phyloP scores from a whole-genome alignment of 2,113 vertebrate genomes.

The Pelecanoides urinatrix region DNA sequence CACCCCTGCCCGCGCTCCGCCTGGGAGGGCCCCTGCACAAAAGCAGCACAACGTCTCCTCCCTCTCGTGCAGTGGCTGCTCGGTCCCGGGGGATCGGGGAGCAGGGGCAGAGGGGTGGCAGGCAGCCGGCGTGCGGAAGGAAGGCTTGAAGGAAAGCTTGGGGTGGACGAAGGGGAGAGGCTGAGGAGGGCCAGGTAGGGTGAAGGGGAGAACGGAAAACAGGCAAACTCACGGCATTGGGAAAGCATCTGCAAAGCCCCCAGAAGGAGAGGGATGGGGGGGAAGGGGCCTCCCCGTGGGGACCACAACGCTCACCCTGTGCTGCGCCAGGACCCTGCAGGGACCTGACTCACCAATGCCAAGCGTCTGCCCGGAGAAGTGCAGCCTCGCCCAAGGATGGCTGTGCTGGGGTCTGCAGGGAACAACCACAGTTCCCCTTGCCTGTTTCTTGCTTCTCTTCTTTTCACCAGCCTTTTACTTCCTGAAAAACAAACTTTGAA shows the following conservation, averaged over 20 bases:
- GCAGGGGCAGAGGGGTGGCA: not conserved
- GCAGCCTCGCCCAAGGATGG: not conserved
- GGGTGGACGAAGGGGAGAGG: not conserved
- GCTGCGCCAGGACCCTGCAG: not conserved
- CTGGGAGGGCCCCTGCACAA: not conserved
- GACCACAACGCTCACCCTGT: rapidly evolving
- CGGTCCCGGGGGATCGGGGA: not conserved
- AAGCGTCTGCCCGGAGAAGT: rapidly evolving
- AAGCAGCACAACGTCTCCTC: not conserved
- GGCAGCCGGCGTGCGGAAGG: not conserved
- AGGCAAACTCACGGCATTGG: not conserved
- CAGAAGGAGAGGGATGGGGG: not conserved
- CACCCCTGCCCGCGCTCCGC: not conserved
- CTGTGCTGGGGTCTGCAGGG: not conserved
- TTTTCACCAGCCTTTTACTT: not conserved
- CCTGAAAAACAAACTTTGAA: not conserved
- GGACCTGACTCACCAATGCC: rapidly evolving
- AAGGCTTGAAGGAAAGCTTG: not conserved
- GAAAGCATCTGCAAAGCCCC: not conserved
- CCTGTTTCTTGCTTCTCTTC: not conserved
- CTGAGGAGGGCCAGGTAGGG: rapidly evolving
- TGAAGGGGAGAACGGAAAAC: not conserved
- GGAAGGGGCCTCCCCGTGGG: rapidly evolving
- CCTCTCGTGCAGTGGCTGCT: not conserved
- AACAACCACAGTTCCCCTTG: not conserved